Evolutionary conservation across 92 coral and sea anemone genomes (phyloP), one percentile per base, ranked within the genome.

Genomic region (Zoanthus sociatus): DNA sequence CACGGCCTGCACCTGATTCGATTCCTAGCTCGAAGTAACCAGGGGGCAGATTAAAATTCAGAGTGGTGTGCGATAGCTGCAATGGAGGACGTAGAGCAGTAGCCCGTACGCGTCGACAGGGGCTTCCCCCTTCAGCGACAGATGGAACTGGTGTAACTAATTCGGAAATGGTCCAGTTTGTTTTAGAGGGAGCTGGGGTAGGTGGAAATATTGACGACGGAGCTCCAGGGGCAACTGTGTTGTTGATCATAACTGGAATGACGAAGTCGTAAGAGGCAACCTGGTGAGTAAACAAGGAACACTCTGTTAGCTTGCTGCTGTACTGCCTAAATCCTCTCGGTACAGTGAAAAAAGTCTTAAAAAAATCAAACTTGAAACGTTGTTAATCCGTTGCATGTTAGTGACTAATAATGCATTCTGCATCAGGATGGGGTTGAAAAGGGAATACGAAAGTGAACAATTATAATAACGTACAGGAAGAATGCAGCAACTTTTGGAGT

Each of bases 111-210:
- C 98, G 95, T 3, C 99, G 93, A 67, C 99, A 95, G 30, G 99
- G 98, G 46, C 98, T 95, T 56, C 98, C 97, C 26, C 89, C 87
- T 13, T 95, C 94, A 71, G 78, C 67, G 53, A 92, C 68, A 6
- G 92, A 89, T 31, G 98, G 99, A 50, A 78, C 91, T 3, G 99
- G 99, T n/a, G 99, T 97, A 75, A 88, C 95, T 74, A 97, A 88
- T 31, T 97, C 99, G 11, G 99, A 94, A 83, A 97, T 97, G 86
- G 99, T 97, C 99, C 99, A 97, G 94, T 97, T 97, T 50, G 95
- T 97, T 63, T 93, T 93, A 13, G 99, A 97, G 76, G 99, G 99
- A 60, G 90, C 92, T 11, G 99, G 99, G 8, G 99, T 93, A 4
- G 99, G 99, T 9, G 99, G 99, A 64, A 82, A 92, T 1, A 90